Evolutionary conservation across 2,888 invertebrate genomes (phyloP), one percentile per base, ranked within the genome.

Genomic region (Clistopyga incitator): DNA sequence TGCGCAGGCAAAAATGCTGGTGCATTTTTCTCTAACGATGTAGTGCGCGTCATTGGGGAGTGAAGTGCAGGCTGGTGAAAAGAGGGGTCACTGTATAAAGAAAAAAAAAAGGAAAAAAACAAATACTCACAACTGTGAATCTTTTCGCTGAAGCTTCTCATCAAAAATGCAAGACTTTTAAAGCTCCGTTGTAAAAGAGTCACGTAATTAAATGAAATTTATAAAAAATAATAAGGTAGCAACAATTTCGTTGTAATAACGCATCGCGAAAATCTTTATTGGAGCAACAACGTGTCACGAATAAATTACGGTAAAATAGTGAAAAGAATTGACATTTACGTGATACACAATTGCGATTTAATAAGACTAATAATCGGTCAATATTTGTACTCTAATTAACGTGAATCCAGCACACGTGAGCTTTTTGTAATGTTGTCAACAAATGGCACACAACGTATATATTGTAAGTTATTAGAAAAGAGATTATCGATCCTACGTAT

Each of bases 21-120:
- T 52, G 72, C 68, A 75, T 75, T 70, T 80, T 78, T 67, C 68
- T 52, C 54, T 79, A 85, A 86, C 74, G 83, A 86, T 50, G 38
- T 42, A 59, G 68, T 18, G 29, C 34, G 76, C 64, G 29, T 85
- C 85, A 84, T 86, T 84, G 81, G 78, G 11, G 56, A 70, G 67
- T 38, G 38, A 38, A 70, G 38, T 61, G 80, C 68, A 29, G 64
- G 59, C 47, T 64, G 42, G 20, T 52, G 71, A 64, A 65, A 64
- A 18, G 20, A 47, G 75, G 70, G 29, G 50, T 67, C 65, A 50
- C 15, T 18, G 47, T 75, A 54, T 15, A 70, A 54, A 45, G 3
- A 45, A 64, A 70, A 61, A 78, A 61, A 47, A 6, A 45, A n/a
- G n/a, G n/a, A n/a, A n/a, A n/a, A n/a, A n/a, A n/a, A n/a, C n/a